Evolutionary conservation across 2,113 vertebrate genomes (phyloP).

Genomic region (Cyphomyrus discorhynchus): DNA sequence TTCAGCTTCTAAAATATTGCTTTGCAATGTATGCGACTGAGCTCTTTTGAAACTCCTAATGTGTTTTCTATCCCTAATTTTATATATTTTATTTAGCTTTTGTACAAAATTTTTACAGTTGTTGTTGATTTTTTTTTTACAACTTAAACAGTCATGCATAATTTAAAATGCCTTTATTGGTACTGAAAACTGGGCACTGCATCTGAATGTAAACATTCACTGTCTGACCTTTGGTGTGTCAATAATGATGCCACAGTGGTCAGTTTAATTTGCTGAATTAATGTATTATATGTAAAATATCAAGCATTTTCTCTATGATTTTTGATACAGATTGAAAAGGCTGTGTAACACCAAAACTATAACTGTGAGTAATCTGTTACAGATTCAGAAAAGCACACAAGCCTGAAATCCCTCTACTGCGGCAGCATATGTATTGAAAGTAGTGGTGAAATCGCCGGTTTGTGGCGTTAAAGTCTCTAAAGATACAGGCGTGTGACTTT

Average conservation of each 20-base stretch:
- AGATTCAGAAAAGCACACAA: background rate
- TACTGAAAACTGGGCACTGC: conserved; percentile 13
- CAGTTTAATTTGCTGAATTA: background rate
- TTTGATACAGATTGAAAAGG: background rate
- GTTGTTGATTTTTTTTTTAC: background rate
- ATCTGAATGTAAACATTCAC: conserved; percentile 24
- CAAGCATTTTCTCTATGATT: background rate
- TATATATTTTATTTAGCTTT: conserved; percentile 15
- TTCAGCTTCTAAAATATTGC: conserved; percentile 3
- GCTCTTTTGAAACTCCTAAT: conserved; percentile 16
- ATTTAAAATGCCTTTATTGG: conserved; percentile 19
- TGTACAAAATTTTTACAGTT: background rate
- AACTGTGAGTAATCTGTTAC: background rate
- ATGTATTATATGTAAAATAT: background rate
- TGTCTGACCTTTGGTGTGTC: background rate
- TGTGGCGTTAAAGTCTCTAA: background rate
- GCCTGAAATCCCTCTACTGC: background rate
- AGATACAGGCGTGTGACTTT: background rate
- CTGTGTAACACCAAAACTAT: background rate
- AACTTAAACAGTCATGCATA: conserved; percentile 12
- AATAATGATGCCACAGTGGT: background rate
- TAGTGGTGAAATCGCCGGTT: background rate
- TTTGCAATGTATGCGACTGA: conserved; percentile 11
- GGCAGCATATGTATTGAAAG: background rate
- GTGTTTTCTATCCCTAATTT: background rate